phyloP scores from a whole-genome alignment of 2,113 vertebrate species.

The Scytalopus superciliaris region DNA sequence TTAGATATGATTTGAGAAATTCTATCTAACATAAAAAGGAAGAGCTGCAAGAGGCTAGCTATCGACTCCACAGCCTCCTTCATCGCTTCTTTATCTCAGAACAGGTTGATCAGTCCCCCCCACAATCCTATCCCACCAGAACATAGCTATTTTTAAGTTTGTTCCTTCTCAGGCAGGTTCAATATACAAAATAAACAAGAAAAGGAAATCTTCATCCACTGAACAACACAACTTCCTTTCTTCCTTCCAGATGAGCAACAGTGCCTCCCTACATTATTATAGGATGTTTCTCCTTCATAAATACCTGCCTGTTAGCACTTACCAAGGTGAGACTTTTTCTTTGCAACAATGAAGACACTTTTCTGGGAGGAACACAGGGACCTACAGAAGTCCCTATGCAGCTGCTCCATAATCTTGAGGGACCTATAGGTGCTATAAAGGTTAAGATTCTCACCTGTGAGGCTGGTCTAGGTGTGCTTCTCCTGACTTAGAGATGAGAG shows the following conservation, averaged over 20 bases:
- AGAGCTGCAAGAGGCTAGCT: neutral
- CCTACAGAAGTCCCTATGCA: neutral
- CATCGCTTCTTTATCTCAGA: neutral
- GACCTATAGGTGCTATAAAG: neutral
- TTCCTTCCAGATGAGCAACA: neutral
- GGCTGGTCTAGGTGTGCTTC: neutral
- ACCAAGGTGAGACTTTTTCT: neutral
- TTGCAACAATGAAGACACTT: neutral
- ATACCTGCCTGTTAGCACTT: neutral
- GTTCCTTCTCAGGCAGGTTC: neutral
- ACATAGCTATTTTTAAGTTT: neutral
- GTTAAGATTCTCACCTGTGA: neutral
- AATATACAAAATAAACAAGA: neutral
- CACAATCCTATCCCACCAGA: neutral
- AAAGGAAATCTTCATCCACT: neutral
- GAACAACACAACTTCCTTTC: neutral
- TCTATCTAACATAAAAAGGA: neutral
- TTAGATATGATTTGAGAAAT: slow-evolving; percentile 21
- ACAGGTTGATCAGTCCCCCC: neutral
- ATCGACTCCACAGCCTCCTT: neutral
- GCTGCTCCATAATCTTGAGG: neutral
- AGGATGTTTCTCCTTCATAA: neutral
- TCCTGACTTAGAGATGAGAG: neutral
- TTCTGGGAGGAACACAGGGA: neutral
- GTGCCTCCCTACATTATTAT: neutral